Evolutionary conservation across 2,113 vertebrate species (phyloP).

Genomic region (Leuciscus idus): DNA sequence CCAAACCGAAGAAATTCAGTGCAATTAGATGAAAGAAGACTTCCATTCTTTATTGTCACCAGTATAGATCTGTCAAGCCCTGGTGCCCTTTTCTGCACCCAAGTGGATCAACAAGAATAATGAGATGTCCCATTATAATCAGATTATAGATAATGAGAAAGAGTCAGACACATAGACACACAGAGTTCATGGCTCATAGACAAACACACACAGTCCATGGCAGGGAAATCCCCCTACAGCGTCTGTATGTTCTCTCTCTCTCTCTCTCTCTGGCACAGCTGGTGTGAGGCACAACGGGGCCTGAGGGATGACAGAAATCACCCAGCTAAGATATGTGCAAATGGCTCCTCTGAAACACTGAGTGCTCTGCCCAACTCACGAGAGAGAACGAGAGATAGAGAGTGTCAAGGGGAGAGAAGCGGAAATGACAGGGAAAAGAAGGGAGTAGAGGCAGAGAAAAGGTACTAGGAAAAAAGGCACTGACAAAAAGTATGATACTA

Average conservation of each 20-base stretch:
- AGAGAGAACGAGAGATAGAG: conserved; percentile 2
- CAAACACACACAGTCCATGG: conserved; percentile 11
- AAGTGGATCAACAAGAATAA: conserved; percentile 30
- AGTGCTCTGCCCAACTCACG: conserved; percentile 40
- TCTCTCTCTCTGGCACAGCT: conserved; percentile 34
- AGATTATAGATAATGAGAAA: conserved; percentile 33
- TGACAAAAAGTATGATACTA: too few relatives aligned
- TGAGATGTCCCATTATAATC: conserved; percentile 46
- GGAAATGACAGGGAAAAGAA: conserved; percentile 1
- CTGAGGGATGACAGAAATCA: conserved; percentile 47
- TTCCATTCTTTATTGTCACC: conserved; percentile 4
- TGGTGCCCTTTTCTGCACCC: conserved; percentile 19
- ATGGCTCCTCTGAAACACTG: conserved; percentile 47
- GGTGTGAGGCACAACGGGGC: conserved; percentile 30
- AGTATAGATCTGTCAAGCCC: conserved; percentile 29
- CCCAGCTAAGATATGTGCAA: conserved; percentile 48
- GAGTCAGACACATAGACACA: neutral
- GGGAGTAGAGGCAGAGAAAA: neutral
- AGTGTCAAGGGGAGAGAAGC: neutral
- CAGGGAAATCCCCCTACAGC: conserved; percentile 3
- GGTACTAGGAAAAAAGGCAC: neutral
- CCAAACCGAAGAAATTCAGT: neutral
- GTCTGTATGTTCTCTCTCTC: conserved; percentile 17
- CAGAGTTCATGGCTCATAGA: neutral
- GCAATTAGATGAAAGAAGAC: neutral